Conservation (phyloP, 2,888 invertebrate genomes). For the Polietes domitor region DNA sequence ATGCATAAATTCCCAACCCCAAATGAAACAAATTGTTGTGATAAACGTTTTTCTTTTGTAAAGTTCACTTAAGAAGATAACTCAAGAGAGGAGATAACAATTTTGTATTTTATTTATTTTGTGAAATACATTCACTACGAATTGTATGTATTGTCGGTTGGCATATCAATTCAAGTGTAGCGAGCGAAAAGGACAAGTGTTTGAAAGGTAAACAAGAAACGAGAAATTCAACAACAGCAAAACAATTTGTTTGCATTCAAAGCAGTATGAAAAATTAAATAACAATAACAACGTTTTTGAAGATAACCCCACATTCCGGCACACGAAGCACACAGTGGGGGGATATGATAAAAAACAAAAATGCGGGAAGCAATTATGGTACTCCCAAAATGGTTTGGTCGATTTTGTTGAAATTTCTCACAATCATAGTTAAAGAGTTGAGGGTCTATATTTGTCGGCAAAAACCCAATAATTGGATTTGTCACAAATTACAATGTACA, state of each 20-base stretch:
- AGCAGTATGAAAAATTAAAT: background rate
- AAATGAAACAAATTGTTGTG: too few species aligned
- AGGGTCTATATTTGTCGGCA: too few species aligned
- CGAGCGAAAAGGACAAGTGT: constrained; percentile 58
- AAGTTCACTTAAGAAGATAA: constrained; percentile 10
- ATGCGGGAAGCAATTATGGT: too few species aligned
- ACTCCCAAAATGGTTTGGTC: too few species aligned
- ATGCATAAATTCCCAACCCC: too few species aligned
- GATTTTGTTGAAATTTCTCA: too few species aligned
- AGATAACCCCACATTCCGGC: background rate
- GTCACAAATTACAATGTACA: too few species aligned
- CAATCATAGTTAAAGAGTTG: too few species aligned
- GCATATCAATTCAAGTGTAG: constrained; percentile 49
- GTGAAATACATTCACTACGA: constrained; percentile 37
- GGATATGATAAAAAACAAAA: too few species aligned
- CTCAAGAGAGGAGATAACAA: too few species aligned
- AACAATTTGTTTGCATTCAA: background rate
- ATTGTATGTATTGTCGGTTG: background rate
- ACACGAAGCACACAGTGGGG: background rate
- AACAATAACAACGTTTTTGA: background rate
- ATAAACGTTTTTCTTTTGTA: background rate
- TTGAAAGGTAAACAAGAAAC: constrained; percentile 43
- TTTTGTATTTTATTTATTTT: constrained; percentile 17
- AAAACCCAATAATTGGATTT: too few species aligned
- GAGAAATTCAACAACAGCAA: background rate